Conservation (phyloP, 2,888 invertebrate species). For the Agrochola macilenta region DNA sequence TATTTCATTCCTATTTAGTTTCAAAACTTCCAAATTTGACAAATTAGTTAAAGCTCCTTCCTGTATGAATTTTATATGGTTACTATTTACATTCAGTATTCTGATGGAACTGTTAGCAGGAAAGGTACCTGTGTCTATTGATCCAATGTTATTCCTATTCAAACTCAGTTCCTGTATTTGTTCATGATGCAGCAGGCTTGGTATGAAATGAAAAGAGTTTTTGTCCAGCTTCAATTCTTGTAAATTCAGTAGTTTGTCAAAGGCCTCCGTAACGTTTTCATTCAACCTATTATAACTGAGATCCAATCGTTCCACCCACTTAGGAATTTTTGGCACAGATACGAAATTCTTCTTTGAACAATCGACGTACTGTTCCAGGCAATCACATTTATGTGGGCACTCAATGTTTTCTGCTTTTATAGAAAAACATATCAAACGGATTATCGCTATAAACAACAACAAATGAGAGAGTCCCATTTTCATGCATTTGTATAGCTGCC, state of each 20-base stretch:
- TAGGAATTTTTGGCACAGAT: conserved; percentile 93
- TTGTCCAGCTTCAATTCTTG: conserved; percentile 89
- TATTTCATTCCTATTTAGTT: conserved; percentile 95
- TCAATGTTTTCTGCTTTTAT: conserved; percentile 83
- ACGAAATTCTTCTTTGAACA: conserved; percentile 93
- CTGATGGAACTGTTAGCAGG: conserved; percentile 89
- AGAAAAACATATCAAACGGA: conserved; percentile 77
- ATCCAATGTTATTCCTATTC: conserved; percentile 91
- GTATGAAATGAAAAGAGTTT: conserved; percentile 90
- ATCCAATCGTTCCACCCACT: conserved; percentile 95
- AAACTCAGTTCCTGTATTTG: conserved; percentile 91
- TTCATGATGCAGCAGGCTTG: conserved; percentile 88
- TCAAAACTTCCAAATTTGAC: conserved; percentile 93
- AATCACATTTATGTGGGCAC: conserved; percentile 93
- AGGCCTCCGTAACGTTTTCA: conserved; percentile 82
- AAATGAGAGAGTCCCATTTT: conserved; percentile 89
- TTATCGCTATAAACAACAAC: conserved; percentile 83
- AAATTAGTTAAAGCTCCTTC: conserved; percentile 94
- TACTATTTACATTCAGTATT: conserved; percentile 88
- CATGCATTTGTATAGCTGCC: conserved; percentile 84
- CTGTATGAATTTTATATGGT: conserved; percentile 93
- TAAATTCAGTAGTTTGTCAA: conserved; percentile 80
- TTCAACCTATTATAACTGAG: conserved; percentile 87
- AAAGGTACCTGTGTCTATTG: conserved; percentile 91
- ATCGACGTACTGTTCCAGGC: conserved; percentile 93